Evolutionary conservation across 2,797 vertebrate species (phyloP).

Genomic region (Cheirogaleus major): DNA sequence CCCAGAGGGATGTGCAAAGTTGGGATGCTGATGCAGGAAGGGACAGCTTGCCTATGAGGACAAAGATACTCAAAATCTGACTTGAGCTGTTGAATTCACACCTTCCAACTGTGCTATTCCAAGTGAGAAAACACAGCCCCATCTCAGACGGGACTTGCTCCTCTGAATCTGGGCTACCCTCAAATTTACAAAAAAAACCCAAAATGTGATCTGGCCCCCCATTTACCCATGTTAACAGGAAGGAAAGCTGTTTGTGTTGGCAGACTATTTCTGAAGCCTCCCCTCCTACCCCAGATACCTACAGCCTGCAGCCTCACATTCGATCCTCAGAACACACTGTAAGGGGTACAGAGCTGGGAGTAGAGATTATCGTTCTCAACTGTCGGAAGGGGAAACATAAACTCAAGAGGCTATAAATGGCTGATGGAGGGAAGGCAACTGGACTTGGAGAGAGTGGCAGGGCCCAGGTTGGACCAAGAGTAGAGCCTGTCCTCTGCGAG

Average conservation of each 20-base stretch:
- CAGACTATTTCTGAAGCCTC: neutral
- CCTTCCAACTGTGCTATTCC: neutral
- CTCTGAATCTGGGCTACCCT: neutral
- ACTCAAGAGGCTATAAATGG: neutral
- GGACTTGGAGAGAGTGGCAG: neutral
- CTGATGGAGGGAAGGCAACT: neutral
- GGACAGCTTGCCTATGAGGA: neutral
- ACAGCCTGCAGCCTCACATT: neutral
- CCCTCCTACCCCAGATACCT: neutral
- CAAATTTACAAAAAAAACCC: neutral
- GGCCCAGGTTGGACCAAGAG: neutral
- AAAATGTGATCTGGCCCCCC: too few species aligned
- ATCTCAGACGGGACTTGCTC: neutral
- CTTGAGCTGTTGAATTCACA: neutral
- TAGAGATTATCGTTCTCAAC: neutral
- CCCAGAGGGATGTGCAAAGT: neutral
- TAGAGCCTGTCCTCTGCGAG: neutral
- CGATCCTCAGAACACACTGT: neutral
- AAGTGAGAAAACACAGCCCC: neutral
- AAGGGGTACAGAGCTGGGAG: neutral
- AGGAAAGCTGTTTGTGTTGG: neutral
- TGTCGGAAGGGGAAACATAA: neutral
- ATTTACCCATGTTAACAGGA: accelerated
- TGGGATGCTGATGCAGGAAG: neutral
- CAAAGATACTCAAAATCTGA: neutral